These are phyloP conservation scores for Sinopyrophorus schimmeli DNA, from an alignment of 2,888 invertebrate species.

Conservation along the genomic window DNA sequence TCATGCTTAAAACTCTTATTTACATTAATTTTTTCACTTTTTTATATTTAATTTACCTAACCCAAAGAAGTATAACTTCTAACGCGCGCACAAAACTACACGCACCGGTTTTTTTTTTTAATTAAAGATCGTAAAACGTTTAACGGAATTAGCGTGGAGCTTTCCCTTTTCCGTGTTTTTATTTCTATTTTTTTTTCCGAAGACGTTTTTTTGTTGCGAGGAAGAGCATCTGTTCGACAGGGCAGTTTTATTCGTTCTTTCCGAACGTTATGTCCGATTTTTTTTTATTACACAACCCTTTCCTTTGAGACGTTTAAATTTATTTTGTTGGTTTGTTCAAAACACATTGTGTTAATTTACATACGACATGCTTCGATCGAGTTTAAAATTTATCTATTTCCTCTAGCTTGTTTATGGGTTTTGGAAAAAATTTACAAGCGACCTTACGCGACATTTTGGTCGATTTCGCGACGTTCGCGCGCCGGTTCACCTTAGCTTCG, in stretches of 20 bases:
- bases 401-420: constrained; percentile 26
- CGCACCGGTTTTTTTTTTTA: no score
- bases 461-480: no score
- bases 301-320: constrained; percentile 31
- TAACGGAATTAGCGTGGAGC: constrained; percentile 9
- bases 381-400: constrained; percentile 32
- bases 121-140: constrained; percentile 6
- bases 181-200: not conserved
- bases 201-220: not conserved
- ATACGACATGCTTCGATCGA: constrained; percentile 33
- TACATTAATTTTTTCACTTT: no score
- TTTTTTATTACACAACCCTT: constrained; percentile 31
- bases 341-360: constrained; percentile 36
- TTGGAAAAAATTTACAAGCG: constrained; percentile 17
- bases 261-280: constrained; percentile 22
- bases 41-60: no score
- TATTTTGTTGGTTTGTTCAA: constrained; percentile 31
- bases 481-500: not conserved
- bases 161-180: constrained; percentile 10
- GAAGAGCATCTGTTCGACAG: constrained; percentile 32
- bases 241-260: constrained; percentile 17
- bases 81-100: no score
- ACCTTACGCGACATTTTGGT: constrained; percentile 1
- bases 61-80: no score
- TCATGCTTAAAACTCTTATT: no score